These are phyloP conservation scores for Penaeus chinensis DNA, from an alignment of 1,140 invertebrate species.

Conservation along the genomic window DNA sequence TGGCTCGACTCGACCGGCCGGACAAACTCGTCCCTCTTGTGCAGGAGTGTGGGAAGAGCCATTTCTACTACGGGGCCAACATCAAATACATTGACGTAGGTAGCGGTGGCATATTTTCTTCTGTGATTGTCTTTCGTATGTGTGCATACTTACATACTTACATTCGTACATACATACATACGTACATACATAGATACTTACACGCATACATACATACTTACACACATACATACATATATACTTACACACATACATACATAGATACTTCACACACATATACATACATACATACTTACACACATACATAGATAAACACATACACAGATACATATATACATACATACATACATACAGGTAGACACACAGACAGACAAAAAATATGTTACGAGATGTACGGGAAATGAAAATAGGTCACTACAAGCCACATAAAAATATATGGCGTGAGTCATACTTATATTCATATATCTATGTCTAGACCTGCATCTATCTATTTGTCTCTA, in stretches of 20 bases:
- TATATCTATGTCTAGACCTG: too few species aligned
- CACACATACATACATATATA: not conserved
- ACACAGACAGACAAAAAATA: not conserved
- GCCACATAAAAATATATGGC: too few species aligned
- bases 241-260: not conserved
- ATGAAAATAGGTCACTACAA: too few species aligned
- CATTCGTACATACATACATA: not conserved
- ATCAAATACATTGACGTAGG: not conserved
- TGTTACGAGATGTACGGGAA: too few species aligned
- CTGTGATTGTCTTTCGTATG: too few species aligned
- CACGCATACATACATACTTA: not conserved
- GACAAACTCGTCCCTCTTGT: not conserved
- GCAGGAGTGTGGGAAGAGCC: conserved; percentile 1
- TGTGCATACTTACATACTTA: too few species aligned
- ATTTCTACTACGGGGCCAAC: not conserved
- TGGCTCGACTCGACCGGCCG: not conserved
- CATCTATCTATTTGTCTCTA: too few species aligned
- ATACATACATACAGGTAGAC: conserved; percentile 6
- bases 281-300: not conserved
- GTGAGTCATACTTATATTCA: too few species aligned
- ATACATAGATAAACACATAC: not conserved
- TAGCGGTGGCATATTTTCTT: too few species aligned
- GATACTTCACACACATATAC: not conserved
- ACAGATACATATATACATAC: not conserved
- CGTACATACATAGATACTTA: not conserved